A percentile compares a stretch with the other conserved stretches of the same genome.
Conservation (phyloP, 2,113 vertebrate genomes). For the Lanius ludovicianus region DNA sequence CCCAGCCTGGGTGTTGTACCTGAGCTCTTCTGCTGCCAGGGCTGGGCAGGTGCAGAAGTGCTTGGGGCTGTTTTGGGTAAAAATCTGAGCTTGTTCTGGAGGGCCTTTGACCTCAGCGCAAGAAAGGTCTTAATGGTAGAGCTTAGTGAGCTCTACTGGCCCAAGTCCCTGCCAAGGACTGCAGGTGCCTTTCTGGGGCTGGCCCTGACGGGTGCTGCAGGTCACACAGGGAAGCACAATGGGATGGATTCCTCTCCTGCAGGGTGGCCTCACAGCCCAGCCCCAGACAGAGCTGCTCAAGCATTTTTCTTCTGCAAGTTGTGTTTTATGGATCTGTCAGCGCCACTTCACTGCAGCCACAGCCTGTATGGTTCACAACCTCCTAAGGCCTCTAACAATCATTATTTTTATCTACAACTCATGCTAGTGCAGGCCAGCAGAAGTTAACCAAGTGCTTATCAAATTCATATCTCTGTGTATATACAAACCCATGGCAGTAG, state of each 20-base stretch:
- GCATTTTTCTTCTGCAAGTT: background rate
- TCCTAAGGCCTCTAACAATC: background rate
- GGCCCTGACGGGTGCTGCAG: background rate
- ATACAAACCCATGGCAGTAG: background rate
- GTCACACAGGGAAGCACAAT: background rate
- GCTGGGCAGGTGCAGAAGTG: background rate
- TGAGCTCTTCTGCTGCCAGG: background rate
- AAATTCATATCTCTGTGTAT: background rate
- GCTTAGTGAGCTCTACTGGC: background rate
- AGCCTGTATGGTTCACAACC: background rate
- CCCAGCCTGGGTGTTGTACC: fast-evolving
- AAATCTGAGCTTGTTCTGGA: background rate
- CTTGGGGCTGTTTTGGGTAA: background rate
- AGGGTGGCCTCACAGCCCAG: background rate
- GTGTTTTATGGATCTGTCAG: background rate
- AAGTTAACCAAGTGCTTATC: background rate
- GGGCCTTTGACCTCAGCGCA: background rate
- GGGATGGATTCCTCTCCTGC: fast-evolving
- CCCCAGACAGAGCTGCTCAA: background rate
- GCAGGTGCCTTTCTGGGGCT: background rate
- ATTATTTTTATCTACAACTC: background rate
- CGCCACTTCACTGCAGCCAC: background rate
- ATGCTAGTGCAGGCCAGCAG: background rate
- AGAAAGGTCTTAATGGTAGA: background rate
- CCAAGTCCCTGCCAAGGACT: background rate